Evolutionary conservation across 37 sponge, comb jelly and placozoan species (phyloP).

Genomic region (Eunapius fragilis): DNA sequence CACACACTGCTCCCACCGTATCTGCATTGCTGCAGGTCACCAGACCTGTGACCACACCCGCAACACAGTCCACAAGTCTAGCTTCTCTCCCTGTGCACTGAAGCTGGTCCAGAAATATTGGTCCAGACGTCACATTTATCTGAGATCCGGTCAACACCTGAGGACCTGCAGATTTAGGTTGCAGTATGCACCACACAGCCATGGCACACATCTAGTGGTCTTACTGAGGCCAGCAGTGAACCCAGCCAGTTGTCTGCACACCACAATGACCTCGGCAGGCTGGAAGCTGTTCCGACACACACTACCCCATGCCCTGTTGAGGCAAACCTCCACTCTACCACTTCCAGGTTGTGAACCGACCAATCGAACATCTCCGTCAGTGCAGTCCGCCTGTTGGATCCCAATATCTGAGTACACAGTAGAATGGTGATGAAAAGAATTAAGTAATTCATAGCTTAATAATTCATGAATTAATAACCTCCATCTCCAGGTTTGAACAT

Average conservation of each 20-base stretch:
- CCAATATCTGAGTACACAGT: background rate
- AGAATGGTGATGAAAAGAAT: background rate
- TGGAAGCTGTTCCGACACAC: background rate
- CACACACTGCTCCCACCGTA: background rate
- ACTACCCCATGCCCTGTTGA: background rate
- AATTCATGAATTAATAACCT: too few species aligned
- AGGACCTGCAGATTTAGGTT: background rate
- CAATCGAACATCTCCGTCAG: background rate
- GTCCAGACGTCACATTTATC: conserved; percentile 9
- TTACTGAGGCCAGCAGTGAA: background rate
- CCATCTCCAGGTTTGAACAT: too few species aligned
- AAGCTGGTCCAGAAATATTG: conserved; percentile 41
- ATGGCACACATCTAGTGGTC: background rate
- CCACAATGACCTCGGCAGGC: background rate
- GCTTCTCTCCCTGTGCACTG: conserved; percentile 8
- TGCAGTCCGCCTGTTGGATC: background rate
- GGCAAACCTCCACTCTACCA: background rate
- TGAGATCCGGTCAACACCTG: background rate
- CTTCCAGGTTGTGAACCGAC: background rate
- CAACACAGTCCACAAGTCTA: background rate
- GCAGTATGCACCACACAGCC: background rate
- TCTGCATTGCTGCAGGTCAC: background rate
- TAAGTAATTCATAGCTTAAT: too few species aligned
- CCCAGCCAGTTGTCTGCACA: background rate
- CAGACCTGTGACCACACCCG: background rate